phyloP scores from a whole-genome alignment of 2,797 vertebrate species.

The Pelodytes ibericus region DNA sequence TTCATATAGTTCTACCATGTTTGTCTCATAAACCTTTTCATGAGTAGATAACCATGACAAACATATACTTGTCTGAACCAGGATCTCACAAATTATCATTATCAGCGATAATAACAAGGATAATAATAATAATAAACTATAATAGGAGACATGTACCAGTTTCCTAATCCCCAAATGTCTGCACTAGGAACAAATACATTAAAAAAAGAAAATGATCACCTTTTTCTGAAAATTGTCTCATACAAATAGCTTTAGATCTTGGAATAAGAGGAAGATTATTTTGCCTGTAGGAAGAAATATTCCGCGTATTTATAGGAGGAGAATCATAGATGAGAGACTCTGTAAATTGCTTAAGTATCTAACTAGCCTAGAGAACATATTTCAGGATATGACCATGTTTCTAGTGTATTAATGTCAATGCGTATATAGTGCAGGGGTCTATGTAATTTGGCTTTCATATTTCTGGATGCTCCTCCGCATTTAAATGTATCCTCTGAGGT shows the following conservation, averaged over 20 bases:
- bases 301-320: neutral
- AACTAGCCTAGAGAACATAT: slow-evolving; percentile 45
- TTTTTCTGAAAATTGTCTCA: neutral
- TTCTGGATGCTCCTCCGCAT: slow-evolving; percentile 49
- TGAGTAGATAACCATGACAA: too few relatives aligned
- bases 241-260: neutral
- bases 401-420: slow-evolving; percentile 40
- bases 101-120: too few relatives aligned
- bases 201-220: neutral
- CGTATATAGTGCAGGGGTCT: neutral
- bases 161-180: neutral
- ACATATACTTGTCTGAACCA: too few relatives aligned
- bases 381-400: slow-evolving; percentile 34
- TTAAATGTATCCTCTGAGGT: slow-evolving; percentile 38
- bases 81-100: too few relatives aligned
- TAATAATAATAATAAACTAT: too few relatives aligned
- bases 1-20: too few relatives aligned
- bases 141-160: too few relatives aligned
- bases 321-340: neutral
- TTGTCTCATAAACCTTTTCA: too few relatives aligned
- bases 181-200: neutral
- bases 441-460: slow-evolving; percentile 20
- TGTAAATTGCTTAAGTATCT: slow-evolving; percentile 30
- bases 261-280: neutral
- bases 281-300: neutral